A percentile compares a stretch with the other conserved stretches of the same genome.
Conservation (phyloP, 2,888 invertebrate species). For the Ashinkailepas kermadecensis region DNA sequence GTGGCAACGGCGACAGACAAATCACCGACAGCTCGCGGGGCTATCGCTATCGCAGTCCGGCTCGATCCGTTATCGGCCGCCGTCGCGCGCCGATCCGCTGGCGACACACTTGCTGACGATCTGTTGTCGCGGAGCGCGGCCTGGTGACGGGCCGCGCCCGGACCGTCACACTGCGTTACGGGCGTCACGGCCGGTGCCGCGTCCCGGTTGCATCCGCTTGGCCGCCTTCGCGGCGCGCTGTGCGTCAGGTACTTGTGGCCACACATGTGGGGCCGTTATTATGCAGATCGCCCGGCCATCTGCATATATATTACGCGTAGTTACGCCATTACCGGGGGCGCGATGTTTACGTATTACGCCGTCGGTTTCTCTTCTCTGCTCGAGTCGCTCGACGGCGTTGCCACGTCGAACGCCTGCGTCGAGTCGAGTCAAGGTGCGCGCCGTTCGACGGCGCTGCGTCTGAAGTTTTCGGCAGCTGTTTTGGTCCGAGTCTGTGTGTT, state of each 20-base stretch:
- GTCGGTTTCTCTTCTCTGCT: background rate
- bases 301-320: background rate
- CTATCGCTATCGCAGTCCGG: too few relatives aligned
- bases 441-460: too few relatives aligned
- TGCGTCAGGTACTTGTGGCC: background rate
- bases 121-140: background rate
- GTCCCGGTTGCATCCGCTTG: constrained; percentile 13
- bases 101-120: too few relatives aligned
- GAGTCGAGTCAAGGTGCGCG: background rate
- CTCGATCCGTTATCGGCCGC: too few relatives aligned
- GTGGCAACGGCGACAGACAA: too few relatives aligned
- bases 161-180: too few relatives aligned
- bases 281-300: constrained; percentile 1
- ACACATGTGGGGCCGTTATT: background rate
- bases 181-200: too few relatives aligned
- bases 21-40: too few relatives aligned
- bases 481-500: too few relatives aligned
- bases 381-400: too few relatives aligned
- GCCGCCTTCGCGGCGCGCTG: constrained; percentile 2
- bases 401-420: background rate
- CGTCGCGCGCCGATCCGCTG: too few relatives aligned
- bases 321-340: background rate
- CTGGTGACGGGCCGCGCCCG: background rate
- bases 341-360: background rate
- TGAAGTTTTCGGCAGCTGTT: too few relatives aligned